phyloP scores from a whole-genome alignment of 2,113 vertebrate genomes.

The Spilogale gracilis region DNA sequence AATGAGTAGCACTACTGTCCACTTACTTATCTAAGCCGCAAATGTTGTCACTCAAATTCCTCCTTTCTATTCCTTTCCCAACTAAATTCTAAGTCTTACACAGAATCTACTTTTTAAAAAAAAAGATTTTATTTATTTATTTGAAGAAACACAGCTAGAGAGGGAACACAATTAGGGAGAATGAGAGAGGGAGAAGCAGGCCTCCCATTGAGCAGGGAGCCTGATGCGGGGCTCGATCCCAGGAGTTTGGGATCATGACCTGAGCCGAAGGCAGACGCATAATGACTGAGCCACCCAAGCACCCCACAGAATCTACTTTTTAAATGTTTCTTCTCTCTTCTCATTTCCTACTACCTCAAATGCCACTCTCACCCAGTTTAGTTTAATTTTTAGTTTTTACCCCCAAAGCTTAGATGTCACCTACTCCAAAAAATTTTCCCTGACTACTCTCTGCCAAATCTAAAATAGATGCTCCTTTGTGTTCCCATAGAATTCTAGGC shows the following conservation, averaged over 20 bases:
- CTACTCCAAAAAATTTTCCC: constrained; percentile 37
- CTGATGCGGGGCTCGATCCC: too few relatives aligned
- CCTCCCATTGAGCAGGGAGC: too few relatives aligned
- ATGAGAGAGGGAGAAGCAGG: too few relatives aligned
- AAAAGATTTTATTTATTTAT: too few relatives aligned
- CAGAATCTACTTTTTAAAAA: not conserved
- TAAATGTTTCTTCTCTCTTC: constrained; percentile 18
- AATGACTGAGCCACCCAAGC: too few relatives aligned
- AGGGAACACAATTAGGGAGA: too few relatives aligned
- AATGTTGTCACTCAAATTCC: constrained; percentile 13
- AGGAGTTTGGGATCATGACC: too few relatives aligned
- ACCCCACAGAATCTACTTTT: not conserved
- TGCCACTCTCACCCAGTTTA: not conserved
- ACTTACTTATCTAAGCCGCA: constrained; percentile 32
- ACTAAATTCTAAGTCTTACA: not conserved
- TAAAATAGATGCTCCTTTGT: constrained; percentile 58
- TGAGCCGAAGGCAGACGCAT: too few relatives aligned
- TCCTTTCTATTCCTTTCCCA: not conserved
- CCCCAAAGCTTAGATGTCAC: constrained; percentile 11
- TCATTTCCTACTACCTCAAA: constrained; percentile 33
- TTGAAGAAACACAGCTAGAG: too few relatives aligned
- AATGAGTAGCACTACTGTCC: not conserved
- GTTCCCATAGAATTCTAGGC: not conserved
- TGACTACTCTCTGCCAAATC: constrained; percentile 3
- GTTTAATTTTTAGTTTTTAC: constrained; percentile 36